phyloP scores from a whole-genome alignment of 2,113 vertebrate genomes.

The Ovis aries region DNA sequence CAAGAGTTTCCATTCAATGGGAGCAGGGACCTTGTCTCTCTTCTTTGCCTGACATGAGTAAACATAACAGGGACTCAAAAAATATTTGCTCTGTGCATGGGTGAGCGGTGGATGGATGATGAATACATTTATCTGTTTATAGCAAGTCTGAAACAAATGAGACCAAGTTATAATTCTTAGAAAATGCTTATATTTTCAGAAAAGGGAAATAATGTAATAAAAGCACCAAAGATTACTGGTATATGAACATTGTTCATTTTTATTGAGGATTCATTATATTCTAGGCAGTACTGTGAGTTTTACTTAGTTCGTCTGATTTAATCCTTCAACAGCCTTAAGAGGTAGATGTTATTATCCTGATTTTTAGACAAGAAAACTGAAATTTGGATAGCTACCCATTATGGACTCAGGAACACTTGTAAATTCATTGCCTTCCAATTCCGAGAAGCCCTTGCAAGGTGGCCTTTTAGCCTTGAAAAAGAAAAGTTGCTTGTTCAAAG shows the following conservation, averaged over 20 bases:
- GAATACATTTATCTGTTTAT: neutral
- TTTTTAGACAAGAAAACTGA: constrained; percentile 23
- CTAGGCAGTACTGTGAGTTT: neutral
- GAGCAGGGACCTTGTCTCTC: neutral
- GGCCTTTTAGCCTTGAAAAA: constrained; percentile 64
- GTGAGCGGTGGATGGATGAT: neutral
- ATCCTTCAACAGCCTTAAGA: neutral
- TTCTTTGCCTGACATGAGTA: neutral
- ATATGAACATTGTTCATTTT: neutral
- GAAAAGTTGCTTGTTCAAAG: constrained; percentile 62
- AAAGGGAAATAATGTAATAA: neutral
- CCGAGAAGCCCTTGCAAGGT: constrained; percentile 62
- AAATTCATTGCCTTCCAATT: constrained; percentile 23
- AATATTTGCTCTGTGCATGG: neutral
- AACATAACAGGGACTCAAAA: neutral
- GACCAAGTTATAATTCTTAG: neutral
- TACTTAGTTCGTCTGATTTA: neutral
- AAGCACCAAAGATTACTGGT: neutral
- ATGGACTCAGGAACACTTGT: neutral
- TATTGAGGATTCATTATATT: neutral
- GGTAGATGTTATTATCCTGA: neutral
- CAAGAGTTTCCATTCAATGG: neutral
- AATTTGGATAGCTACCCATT: neutral
- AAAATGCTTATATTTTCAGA: neutral
- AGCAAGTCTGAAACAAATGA: neutral